These are phyloP conservation scores for Globia sparganii DNA, from an alignment of 2,888 invertebrate species.

Conservation along the genomic window DNA sequence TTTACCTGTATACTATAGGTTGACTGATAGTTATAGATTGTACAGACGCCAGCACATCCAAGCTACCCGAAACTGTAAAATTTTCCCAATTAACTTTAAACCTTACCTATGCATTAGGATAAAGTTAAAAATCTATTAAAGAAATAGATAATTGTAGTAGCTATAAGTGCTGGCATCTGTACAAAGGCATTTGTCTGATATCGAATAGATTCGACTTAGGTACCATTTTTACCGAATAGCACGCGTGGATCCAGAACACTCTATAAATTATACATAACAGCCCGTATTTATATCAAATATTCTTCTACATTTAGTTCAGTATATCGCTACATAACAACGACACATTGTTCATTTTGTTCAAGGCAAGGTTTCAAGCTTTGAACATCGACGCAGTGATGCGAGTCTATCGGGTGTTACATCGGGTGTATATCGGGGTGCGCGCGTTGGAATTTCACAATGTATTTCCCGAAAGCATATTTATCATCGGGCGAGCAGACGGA, in stretches of 20 bases:
- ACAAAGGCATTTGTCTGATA: not conserved
- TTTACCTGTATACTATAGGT: too few species aligned
- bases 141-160: too few species aligned
- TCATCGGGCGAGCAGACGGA: not conserved
- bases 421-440: not conserved
- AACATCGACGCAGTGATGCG: conserved; percentile 3
- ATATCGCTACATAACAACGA: not conserved
- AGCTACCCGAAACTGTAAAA: too few species aligned
- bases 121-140: too few species aligned
- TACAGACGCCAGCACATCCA: too few species aligned
- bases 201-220: not conserved
- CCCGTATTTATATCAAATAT: not conserved
- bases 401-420: not conserved
- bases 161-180: too few species aligned
- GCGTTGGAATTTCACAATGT: not conserved
- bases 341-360: not conserved
- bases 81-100: too few species aligned
- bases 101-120: too few species aligned
- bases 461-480: not conserved
- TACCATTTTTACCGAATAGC: not conserved
- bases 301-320: not conserved
- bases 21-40: not conserved
- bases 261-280: not conserved
- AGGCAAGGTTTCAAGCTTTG: not conserved
- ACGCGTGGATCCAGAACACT: not conserved